Percentiles rank a stretch among this genome's conserved stretches.
These are phyloP conservation scores for Halichoerus grypus DNA, from an alignment of 2,113 vertebrate species.

Conservation along the genomic window DNA sequence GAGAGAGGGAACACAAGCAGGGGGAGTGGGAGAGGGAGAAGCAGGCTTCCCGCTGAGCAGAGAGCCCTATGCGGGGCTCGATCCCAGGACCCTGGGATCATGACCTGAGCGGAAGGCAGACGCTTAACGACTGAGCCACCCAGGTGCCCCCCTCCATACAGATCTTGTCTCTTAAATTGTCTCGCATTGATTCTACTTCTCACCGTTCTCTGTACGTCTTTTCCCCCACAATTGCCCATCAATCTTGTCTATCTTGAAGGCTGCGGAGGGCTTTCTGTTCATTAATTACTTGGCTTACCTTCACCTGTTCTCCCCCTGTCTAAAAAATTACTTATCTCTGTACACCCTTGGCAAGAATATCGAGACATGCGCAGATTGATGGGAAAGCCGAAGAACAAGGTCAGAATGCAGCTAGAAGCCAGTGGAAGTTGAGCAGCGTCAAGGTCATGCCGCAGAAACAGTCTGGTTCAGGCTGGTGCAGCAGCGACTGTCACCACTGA, in stretches of 20 bases:
- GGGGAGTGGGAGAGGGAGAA: no score
- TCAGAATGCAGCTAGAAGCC: not conserved
- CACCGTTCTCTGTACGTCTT: not conserved
- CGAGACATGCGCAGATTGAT: not conserved
- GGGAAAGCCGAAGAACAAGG: not conserved
- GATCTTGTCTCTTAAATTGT: slow-evolving; percentile 64
- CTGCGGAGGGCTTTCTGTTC: slow-evolving; percentile 44
- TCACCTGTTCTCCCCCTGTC: slow-evolving; percentile 43
- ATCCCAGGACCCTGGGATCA: no score
- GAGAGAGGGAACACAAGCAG: no score
- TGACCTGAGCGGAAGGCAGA: no score
- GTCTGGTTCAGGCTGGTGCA: not conserved
- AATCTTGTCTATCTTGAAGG: slow-evolving; percentile 41
- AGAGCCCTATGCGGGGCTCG: no score
- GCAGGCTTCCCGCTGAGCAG: no score
- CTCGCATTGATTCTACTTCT: slow-evolving; percentile 60
- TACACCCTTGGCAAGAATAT: not conserved
- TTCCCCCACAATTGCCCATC: slow-evolving; percentile 24
- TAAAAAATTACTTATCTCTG: slow-evolving; percentile 28
- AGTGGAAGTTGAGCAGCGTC: not conserved
- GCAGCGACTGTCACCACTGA: not conserved
- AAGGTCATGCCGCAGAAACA: not conserved
- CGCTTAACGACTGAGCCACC: no score
- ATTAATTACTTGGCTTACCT: slow-evolving; percentile 63
- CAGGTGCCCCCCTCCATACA: not conserved